phyloP scores from a whole-genome alignment of 2,888 invertebrate species.

The Netelia virgata region DNA sequence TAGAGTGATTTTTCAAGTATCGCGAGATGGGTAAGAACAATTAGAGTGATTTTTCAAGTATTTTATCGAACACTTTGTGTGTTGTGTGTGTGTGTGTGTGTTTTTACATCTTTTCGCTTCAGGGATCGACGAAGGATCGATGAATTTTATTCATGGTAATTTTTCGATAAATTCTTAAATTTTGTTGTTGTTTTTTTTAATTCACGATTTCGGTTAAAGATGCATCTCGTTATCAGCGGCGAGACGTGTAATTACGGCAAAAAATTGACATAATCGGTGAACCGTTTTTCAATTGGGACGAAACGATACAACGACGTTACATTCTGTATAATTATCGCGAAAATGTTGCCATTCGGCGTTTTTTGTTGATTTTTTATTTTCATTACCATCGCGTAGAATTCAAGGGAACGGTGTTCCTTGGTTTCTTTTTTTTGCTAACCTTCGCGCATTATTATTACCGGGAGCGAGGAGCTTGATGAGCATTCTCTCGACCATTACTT shows the following conservation, averaged over 20 bases:
- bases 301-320: too few relatives aligned
- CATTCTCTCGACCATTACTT: slow-evolving; percentile 31
- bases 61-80: slow-evolving; percentile 42
- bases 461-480: slow-evolving; percentile 42
- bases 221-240: not conserved
- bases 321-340: slow-evolving; percentile 14
- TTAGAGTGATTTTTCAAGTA: not conserved
- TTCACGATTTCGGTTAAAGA: not conserved
- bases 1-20: not conserved
- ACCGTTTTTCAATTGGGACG: too few relatives aligned
- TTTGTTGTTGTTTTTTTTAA: not conserved
- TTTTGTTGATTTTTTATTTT: not conserved
- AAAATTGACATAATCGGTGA: not conserved
- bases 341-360: not conserved
- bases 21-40: not conserved
- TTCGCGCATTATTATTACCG: slow-evolving; percentile 36
- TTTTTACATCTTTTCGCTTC: not conserved
- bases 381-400: not conserved
- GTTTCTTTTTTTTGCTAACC: slow-evolving; percentile 16
- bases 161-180: not conserved
- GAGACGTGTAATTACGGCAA: not conserved
- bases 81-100: too few relatives aligned
- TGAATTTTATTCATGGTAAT: not conserved
- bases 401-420: not conserved
- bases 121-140: not conserved